A percentile compares a stretch with the other conserved stretches of the same genome.
Conservation (phyloP, 1,140 invertebrate genomes). For the Platyscapa corneri region DNA sequence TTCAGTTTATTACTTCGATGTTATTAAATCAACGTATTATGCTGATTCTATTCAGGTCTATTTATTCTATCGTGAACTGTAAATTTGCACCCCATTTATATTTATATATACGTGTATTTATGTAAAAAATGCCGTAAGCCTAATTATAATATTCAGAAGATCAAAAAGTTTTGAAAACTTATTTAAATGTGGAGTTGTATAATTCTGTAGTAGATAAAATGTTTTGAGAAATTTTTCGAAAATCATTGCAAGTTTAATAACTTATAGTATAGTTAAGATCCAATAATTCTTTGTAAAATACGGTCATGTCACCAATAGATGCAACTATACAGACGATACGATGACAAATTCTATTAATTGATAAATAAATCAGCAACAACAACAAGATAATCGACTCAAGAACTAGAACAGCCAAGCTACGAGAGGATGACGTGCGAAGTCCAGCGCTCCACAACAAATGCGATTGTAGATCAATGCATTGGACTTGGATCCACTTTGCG, state of each 20-base stretch:
- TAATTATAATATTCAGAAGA: not conserved
- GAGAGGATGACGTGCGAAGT: not conserved
- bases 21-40: too few species aligned
- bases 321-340: not conserved
- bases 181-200: not conserved
- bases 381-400: not conserved
- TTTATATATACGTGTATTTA: not conserved
- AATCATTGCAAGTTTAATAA: too few species aligned
- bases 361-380: not conserved
- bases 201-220: too few species aligned
- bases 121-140: not conserved
- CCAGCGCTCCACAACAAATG: not conserved
- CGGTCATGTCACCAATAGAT: not conserved
- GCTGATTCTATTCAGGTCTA: too few species aligned
- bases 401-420: not conserved
- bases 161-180: too few species aligned
- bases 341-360: not conserved
- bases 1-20: not conserved
- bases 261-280: not conserved
- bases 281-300: not conserved
- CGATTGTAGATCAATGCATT: slow-evolving; percentile 2
- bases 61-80: not conserved
- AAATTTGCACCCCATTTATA: not conserved
- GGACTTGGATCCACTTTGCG: not conserved
- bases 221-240: too few species aligned